Conservation (phyloP, 2,113 vertebrate species). For the Saimiri boliviensis region DNA sequence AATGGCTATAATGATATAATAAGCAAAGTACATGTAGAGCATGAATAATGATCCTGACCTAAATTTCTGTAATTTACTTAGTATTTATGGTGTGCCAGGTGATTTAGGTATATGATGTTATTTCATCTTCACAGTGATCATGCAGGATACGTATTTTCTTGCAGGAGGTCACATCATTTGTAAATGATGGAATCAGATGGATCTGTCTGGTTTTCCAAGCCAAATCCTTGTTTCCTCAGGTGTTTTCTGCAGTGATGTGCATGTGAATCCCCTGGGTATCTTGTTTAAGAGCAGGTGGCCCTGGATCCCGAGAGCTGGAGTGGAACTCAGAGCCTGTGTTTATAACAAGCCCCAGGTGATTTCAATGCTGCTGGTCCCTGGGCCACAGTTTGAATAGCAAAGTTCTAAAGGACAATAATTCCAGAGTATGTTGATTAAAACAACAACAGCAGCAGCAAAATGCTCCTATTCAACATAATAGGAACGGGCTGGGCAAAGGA, state of each 20-base stretch:
- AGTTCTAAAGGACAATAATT: background rate
- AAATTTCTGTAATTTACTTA: background rate
- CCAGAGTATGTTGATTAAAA: background rate
- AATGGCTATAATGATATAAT: background rate
- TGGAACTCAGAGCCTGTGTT: background rate
- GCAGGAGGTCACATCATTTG: background rate
- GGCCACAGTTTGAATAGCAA: background rate
- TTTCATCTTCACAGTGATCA: background rate
- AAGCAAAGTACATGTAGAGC: background rate
- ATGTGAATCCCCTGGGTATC: background rate
- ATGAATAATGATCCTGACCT: background rate
- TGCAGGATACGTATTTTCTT: background rate
- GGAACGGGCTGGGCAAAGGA: background rate
- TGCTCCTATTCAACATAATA: background rate
- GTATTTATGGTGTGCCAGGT: background rate
- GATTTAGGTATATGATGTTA: background rate
- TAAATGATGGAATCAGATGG: background rate
- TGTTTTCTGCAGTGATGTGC: background rate
- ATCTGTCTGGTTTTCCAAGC: background rate
- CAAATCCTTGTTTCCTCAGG: background rate
- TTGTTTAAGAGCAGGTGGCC: background rate
- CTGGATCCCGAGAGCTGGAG: background rate
- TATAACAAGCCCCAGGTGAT: background rate
- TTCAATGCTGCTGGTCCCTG: fast-evolving
- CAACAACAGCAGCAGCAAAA: background rate